Evolutionary conservation across 2,888 invertebrate genomes (phyloP).

Genomic region (Zygaena filipendulae): DNA sequence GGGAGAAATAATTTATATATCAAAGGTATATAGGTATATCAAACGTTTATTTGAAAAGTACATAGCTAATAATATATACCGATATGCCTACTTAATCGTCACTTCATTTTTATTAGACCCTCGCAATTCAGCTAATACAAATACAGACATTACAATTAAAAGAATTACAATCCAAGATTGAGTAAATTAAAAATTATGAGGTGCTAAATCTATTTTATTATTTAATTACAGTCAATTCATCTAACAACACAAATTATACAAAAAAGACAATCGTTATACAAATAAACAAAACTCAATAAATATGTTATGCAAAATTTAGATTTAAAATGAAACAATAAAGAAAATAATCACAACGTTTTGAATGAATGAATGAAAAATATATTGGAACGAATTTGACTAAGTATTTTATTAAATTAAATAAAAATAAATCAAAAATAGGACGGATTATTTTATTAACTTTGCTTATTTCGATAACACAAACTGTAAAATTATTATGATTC

Average conservation of each 20-base stretch:
- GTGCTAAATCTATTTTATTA: no score
- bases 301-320: slow-evolving; percentile 3
- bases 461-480: neutral
- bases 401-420: no score
- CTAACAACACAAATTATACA: slow-evolving; percentile 13
- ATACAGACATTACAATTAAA: slow-evolving; percentile 10
- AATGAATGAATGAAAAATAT: no score
- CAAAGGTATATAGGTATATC: no score
- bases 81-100: no score
- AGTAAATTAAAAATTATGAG: no score
- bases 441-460: slow-evolving; percentile 1
- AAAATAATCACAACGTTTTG: slow-evolving; percentile 5
- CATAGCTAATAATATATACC: no score
- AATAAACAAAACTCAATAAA: slow-evolving; percentile 11
- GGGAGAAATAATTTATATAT: no score
- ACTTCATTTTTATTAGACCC: slow-evolving; percentile 58
- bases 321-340: slow-evolving; percentile 5
- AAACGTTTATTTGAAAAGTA: no score
- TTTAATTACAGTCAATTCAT: slow-evolving; percentile 6
- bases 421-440: no score
- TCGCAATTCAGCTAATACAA: slow-evolving; percentile 10
- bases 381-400: no score
- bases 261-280: slow-evolving; percentile 14
- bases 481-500: no score
- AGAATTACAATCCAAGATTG: slow-evolving; percentile 10